Evolutionary conservation across 2,888 invertebrate species (phyloP).

Genomic region (Eremobia ochroleuca): DNA sequence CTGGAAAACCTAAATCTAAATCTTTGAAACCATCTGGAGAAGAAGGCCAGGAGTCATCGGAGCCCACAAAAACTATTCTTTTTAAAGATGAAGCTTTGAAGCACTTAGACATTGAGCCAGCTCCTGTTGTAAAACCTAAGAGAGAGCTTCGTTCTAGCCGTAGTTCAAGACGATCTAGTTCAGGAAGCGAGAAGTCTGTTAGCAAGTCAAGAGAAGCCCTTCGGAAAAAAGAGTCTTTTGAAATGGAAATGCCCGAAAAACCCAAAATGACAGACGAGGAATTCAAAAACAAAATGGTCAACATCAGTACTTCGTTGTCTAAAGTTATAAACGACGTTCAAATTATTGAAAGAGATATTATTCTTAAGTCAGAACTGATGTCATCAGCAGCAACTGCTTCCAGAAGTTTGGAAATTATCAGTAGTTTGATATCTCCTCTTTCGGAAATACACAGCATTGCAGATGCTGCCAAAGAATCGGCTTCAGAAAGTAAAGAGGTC

Average conservation of each 20-base stretch:
- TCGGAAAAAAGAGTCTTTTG: slow-evolving; percentile 61
- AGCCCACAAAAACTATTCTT: slow-evolving; percentile 78
- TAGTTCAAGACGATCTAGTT: slow-evolving; percentile 85
- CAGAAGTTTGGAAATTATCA: slow-evolving; percentile 92
- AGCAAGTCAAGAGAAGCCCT: slow-evolving; percentile 76
- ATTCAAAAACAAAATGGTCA: slow-evolving; percentile 75
- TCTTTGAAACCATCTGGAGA: slow-evolving; percentile 79
- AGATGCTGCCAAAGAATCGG: slow-evolving; percentile 88
- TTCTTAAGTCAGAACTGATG: slow-evolving; percentile 92
- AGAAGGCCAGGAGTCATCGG: slow-evolving; percentile 81
- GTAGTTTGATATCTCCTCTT: slow-evolving; percentile 92
- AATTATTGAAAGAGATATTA: slow-evolving; percentile 92
- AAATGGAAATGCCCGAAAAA: slow-evolving; percentile 57
- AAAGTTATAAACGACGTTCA: slow-evolving; percentile 91
- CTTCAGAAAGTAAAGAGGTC: slow-evolving; percentile 81
- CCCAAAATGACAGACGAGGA: slow-evolving; percentile 73
- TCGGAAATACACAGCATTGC: slow-evolving; percentile 92
- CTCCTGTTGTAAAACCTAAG: slow-evolving; percentile 73
- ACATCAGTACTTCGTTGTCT: slow-evolving; percentile 78
- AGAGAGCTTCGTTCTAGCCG: slow-evolving; percentile 85
- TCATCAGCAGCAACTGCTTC: slow-evolving; percentile 93
- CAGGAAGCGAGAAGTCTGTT: slow-evolving; percentile 88
- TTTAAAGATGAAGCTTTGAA: slow-evolving; percentile 79
- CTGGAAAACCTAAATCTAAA: slow-evolving; percentile 85
- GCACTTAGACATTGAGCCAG: slow-evolving; percentile 61